phyloP scores from a whole-genome alignment of 2,113 vertebrate genomes.

The Calyptomena viridis region DNA sequence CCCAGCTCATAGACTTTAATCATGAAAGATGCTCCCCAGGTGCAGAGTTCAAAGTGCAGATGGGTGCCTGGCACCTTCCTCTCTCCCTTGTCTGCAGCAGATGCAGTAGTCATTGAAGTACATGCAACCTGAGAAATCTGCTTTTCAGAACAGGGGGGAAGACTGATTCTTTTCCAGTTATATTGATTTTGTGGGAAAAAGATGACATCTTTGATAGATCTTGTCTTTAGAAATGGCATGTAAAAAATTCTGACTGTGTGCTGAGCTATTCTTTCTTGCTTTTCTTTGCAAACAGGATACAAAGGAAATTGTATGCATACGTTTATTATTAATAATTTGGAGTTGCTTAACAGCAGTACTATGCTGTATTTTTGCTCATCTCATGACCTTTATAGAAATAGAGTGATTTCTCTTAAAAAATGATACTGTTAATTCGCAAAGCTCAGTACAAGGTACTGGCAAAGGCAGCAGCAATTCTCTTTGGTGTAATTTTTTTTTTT shows the following conservation, averaged over 20 bases:
- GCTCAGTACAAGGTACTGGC: not conserved
- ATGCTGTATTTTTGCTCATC: not conserved
- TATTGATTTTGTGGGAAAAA: not conserved
- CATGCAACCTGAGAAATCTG: not conserved
- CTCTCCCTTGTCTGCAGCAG: not conserved
- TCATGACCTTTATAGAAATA: not conserved
- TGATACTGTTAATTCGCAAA: not conserved
- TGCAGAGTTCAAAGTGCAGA: not conserved
- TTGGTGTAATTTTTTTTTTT: not conserved
- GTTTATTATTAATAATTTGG: not conserved
- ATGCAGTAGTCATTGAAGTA: not conserved
- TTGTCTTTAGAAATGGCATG: not conserved
- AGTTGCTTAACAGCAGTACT: not conserved
- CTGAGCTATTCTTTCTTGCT: not conserved
- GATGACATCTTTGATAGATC: not conserved
- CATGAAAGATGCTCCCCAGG: accelerated
- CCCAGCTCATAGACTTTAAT: not conserved
- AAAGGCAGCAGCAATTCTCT: not conserved
- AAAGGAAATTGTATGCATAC: not conserved
- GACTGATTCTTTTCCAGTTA: not conserved
- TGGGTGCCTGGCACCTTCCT: not conserved
- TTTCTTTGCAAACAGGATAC: not conserved
- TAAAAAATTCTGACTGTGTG: not conserved
- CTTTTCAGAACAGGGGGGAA: not conserved
- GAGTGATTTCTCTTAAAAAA: not conserved